Evolutionary conservation across 1,140 invertebrate species (phyloP).

Genomic region (Bombus pascuorum): DNA sequence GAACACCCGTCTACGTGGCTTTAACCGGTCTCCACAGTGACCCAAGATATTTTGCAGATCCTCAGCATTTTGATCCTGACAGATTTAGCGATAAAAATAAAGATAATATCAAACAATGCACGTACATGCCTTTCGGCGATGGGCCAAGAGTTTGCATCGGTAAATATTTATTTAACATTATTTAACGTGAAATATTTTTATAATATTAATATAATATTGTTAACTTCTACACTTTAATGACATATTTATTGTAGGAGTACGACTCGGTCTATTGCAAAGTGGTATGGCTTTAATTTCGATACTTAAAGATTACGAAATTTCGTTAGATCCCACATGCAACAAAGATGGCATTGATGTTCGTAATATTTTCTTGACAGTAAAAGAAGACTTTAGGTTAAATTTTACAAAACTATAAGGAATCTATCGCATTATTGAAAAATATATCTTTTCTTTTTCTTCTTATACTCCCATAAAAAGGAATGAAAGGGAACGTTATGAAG

Average conservation of each 20-base stretch:
- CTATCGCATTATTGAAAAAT: background rate
- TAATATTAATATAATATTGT: constrained; percentile 5
- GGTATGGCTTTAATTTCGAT: constrained; percentile 84
- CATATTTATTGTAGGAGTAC: constrained; percentile 78
- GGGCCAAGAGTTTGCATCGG: constrained; percentile 73
- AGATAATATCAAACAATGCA: constrained; percentile 52
- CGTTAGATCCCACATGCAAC: constrained; percentile 70
- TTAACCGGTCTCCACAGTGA: constrained; percentile 77
- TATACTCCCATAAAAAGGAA: background rate
- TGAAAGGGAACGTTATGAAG: background rate
- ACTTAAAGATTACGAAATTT: constrained; percentile 79
- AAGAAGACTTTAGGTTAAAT: constrained; percentile 48
- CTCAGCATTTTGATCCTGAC: constrained; percentile 82
- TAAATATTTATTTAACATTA: constrained; percentile 40
- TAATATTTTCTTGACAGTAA: constrained; percentile 58
- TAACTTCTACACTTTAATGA: constrained; percentile 24
- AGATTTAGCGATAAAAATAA: constrained; percentile 77
- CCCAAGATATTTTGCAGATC: constrained; percentile 77
- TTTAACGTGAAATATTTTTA: background rate
- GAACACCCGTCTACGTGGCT: constrained; percentile 66
- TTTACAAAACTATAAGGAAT: constrained; percentile 54
- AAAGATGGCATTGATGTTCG: constrained; percentile 38
- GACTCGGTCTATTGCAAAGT: constrained; percentile 85
- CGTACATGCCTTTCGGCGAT: constrained; percentile 73
- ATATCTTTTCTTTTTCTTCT: background rate